Conservation (phyloP, 1,140 invertebrate species). For the Vollenhovia emeryi region DNA sequence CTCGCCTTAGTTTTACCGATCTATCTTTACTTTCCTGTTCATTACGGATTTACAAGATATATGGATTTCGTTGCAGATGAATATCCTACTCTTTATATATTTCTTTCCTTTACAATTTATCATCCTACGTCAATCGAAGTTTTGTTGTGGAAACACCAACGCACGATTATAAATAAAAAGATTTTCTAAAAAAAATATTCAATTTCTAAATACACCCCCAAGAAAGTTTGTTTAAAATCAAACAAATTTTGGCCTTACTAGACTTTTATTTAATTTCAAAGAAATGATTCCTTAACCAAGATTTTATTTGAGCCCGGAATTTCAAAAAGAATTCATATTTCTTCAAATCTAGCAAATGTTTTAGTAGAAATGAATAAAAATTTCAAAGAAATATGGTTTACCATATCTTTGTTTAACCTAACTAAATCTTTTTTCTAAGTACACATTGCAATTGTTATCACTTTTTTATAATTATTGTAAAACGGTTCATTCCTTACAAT, state of each 20-base stretch:
- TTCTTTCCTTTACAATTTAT: conserved; percentile 10
- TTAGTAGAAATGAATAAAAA: no score
- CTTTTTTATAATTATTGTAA: neutral
- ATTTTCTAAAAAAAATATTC: neutral
- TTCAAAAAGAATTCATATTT: no score
- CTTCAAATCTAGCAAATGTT: no score
- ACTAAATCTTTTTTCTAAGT: no score
- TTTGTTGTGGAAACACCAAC: neutral
- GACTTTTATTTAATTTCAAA: no score
- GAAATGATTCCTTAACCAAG: no score
- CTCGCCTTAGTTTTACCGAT: conserved; percentile 35
- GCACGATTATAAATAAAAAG: neutral
- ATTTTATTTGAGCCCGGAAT: no score
- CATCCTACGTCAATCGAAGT: neutral
- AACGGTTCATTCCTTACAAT: neutral
- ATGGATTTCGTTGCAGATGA: conserved; percentile 8
- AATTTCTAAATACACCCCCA: neutral
- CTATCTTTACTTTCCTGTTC: conserved; percentile 26
- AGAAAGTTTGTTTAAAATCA: no score
- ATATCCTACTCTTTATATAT: conserved; percentile 25
- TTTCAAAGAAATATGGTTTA: no score
- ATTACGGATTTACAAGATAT: conserved; percentile 42
- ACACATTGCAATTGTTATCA: neutral
- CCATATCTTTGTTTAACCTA: no score
- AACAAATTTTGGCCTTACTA: no score